Conservation (phyloP, 2,113 vertebrate genomes). For the Pollimyrus isidori region DNA sequence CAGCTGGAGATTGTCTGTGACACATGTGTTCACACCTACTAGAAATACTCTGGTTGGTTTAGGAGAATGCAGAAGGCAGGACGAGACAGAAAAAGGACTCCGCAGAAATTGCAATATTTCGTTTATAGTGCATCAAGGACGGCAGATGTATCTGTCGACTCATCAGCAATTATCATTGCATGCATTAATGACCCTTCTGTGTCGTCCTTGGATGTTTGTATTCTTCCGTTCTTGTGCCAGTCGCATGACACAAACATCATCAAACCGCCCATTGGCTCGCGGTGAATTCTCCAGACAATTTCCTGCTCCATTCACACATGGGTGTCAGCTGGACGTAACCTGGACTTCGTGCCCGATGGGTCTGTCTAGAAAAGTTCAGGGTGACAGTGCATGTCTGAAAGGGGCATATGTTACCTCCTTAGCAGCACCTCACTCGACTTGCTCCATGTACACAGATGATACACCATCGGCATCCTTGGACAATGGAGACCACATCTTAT, state of each 20-base stretch:
- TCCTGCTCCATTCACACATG: not conserved
- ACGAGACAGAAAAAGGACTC: not conserved
- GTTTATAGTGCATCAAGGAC: not conserved
- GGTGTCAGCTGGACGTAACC: not conserved
- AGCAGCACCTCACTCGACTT: not conserved
- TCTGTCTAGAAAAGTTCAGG: not conserved
- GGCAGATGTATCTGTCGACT: not conserved
- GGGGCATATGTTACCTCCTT: not conserved
- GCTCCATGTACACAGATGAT: not conserved
- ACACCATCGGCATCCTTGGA: not conserved
- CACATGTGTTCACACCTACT: not conserved
- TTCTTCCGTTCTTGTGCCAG: not conserved
- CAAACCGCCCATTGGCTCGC: not conserved
- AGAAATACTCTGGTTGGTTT: not conserved
- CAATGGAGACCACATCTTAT: not conserved
- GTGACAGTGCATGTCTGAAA: not conserved
- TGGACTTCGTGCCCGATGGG: not conserved
- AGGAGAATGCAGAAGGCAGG: not conserved
- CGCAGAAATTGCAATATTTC: not conserved
- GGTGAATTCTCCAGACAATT: not conserved
- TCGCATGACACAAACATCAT: not conserved
- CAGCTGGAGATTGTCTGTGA: not conserved
- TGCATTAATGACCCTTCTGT: not conserved
- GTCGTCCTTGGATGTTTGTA: not conserved
- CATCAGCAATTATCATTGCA: not conserved